phyloP scores from a whole-genome alignment of 2,797 vertebrate genomes.

The Oreortyx pictus region DNA sequence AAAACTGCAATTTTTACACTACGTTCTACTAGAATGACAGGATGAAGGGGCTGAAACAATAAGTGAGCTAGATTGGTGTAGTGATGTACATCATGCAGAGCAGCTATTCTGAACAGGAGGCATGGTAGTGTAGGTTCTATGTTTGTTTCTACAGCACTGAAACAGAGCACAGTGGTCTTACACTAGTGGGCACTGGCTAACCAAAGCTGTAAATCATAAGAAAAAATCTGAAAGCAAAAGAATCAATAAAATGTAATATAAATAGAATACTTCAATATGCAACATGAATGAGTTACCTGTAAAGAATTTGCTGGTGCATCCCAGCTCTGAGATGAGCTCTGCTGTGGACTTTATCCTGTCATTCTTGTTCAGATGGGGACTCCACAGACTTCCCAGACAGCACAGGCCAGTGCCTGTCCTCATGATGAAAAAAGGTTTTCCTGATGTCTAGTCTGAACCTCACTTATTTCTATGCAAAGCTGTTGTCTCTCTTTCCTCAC shows the following conservation, averaged over 20 bases:
- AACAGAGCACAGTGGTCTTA: not conserved
- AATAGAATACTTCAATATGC: not conserved
- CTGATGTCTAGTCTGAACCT: not conserved
- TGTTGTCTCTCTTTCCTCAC: not conserved
- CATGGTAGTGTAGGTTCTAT: not conserved
- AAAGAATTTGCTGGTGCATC: not conserved
- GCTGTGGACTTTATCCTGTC: not conserved
- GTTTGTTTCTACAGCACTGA: not conserved
- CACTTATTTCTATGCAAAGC: not conserved
- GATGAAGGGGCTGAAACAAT: not conserved
- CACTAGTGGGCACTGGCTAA: not conserved
- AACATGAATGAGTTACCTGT: not conserved
- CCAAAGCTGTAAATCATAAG: not conserved
- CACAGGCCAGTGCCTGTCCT: not conserved
- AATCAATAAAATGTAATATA: not conserved
- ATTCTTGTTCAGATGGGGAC: not conserved
- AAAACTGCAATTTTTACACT: accelerated
- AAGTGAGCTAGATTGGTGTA: not conserved
- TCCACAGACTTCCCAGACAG: not conserved
- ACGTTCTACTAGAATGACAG: not conserved
- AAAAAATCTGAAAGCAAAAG: not conserved
- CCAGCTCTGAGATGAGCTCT: not conserved
- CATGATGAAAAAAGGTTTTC: not conserved
- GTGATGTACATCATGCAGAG: not conserved
- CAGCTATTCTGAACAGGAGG: not conserved